Conservation (phyloP, 2,888 invertebrate species). For the Cerceris rybyensis region DNA sequence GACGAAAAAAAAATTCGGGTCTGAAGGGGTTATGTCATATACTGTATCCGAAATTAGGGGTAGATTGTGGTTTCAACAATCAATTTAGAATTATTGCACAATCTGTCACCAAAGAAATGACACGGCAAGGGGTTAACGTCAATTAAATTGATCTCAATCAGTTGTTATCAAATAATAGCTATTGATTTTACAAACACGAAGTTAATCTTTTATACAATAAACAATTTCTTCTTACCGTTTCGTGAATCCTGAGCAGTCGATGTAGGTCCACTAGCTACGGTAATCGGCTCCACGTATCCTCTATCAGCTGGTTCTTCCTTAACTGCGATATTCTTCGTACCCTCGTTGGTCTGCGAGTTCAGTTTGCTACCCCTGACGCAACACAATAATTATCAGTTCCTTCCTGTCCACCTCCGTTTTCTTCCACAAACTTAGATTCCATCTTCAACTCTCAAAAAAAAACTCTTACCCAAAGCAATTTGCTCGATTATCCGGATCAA, state of each 20-base stretch:
- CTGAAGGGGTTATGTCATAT: no score
- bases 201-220: not conserved
- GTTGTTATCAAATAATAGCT: not conserved
- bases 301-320: conserved; percentile 76
- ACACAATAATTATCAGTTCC: not conserved
- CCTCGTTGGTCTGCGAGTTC: conserved; percentile 61
- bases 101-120: no score
- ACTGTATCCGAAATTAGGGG: no score
- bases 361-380: conserved; percentile 55
- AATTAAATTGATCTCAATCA: no score
- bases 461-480: conserved; percentile 70
- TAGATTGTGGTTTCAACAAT: no score
- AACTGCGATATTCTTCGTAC: conserved; percentile 70
- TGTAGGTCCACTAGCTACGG: conserved; percentile 64
- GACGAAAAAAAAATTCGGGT: no score
- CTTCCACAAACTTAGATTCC: no score
- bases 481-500: conserved; percentile 64
- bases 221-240: conserved; percentile 62
- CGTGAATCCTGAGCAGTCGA: conserved; percentile 66
- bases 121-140: no score
- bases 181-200: not conserved
- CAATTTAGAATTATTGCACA: no score
- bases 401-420: not conserved
- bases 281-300: conserved; percentile 71
- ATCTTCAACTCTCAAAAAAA: not conserved